Base-by-base conservation (phyloP, 2,888 invertebrate species). In the Lasioglossum oenotherae region DNA sequence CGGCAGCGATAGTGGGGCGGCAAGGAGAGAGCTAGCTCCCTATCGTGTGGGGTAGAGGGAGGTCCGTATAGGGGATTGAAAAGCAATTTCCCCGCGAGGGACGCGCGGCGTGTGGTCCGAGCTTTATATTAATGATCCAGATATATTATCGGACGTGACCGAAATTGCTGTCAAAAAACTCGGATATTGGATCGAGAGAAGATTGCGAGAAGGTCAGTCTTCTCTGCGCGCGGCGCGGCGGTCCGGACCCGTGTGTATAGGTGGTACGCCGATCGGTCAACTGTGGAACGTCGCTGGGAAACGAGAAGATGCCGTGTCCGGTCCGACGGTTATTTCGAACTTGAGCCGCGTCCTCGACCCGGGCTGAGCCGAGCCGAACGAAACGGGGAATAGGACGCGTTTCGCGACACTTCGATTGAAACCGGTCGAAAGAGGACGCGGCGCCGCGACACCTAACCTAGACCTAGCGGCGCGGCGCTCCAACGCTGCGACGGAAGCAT, bases 61-160 rank as follows among this genome's bases (percentile, higher is more conserved):
- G 92, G 91, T 89, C 93, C 93, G 92, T 92, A 92, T 93, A 93
- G 93, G 95, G 95, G 95, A 95, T 95, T 95, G 95, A 95, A 95
- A 95, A 95, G 95, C 95, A 95, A 95, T 95, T 95, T 95, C 95
- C 94, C 95, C 95, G 94, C 91, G 92, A 92, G 91, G 91, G 92
- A 91, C 90, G 93, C 91, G 93, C 91, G 90, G 92, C 88, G 92
- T 92, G 93, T 90, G 91, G 92, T 91, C 92, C 91, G 91, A 92
- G 95, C 95, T 95, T 95, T 95, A 95, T 95, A 95, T 95, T 95
- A 95, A 95, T 95, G 95, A 95, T 95, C 95, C 95, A 95, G 95
- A 95, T 95, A 95, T 95, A 95, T 95, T 95, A 95, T 95, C 95
- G 95, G 95, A 95, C 95, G 95, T 95, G 95, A 95, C 95, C 95